Evolutionary conservation across 2,797 vertebrate genomes (phyloP).

Genomic region (Gobio occitaniae): DNA sequence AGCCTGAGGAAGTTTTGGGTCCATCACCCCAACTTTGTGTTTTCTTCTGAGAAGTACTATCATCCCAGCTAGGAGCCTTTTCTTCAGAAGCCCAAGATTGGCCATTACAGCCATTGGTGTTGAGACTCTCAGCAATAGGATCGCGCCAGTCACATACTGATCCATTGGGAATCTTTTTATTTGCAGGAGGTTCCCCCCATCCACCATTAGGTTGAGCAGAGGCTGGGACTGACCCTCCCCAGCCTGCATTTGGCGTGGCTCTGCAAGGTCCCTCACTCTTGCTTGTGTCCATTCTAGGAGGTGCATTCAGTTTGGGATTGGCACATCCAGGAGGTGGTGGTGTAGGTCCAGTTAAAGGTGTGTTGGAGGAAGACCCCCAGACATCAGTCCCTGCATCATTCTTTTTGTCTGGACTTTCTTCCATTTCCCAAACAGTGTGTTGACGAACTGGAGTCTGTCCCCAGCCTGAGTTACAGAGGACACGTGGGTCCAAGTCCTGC

Average conservation of each 20-base stretch:
- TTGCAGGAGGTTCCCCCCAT: conserved; percentile 85
- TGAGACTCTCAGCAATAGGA: conserved; percentile 79
- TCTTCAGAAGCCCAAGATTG: conserved; percentile 92
- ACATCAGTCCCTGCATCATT: conserved; percentile 88
- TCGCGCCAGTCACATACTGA: conserved; percentile 89
- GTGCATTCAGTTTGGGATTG: conserved; percentile 70
- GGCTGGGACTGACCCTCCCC: conserved; percentile 82
- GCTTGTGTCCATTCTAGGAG: conserved; percentile 84
- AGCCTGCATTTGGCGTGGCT: conserved; percentile 87
- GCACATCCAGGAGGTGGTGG: conserved; percentile 68
- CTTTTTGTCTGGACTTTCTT: conserved; percentile 84
- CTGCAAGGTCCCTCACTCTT: conserved; percentile 89
- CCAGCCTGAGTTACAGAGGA: conserved; percentile 88
- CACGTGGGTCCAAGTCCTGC: conserved; percentile 87
- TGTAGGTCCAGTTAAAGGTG: conserved; percentile 61
- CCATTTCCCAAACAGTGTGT: conserved; percentile 90
- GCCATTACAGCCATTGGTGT: conserved; percentile 84
- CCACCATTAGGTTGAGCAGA: conserved; percentile 85
- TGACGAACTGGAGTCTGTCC: conserved; percentile 89
- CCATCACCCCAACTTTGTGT: conserved; percentile 89
- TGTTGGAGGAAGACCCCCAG: conserved; percentile 80
- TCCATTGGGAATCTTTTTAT: conserved; percentile 86
- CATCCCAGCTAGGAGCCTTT: conserved; percentile 90
- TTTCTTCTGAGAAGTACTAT: conserved; percentile 86
- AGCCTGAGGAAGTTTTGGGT: conserved; percentile 85